phyloP scores from a whole-genome alignment of 2,888 invertebrate species.

The Tetragonisca angustula region DNA sequence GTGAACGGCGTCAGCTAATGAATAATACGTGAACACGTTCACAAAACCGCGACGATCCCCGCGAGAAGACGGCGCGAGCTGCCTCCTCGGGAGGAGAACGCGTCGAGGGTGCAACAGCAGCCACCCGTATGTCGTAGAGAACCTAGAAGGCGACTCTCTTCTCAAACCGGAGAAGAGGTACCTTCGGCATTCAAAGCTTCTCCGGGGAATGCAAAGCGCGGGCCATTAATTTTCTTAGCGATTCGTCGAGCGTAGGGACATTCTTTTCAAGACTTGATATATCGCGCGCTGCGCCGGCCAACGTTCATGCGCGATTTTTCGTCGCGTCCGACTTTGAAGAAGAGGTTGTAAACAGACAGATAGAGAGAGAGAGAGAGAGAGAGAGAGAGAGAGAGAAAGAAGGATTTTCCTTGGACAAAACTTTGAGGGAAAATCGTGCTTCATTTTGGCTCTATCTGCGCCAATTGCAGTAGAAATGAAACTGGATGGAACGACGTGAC shows the following conservation, averaged over 20 bases:
- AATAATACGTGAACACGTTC: conserved; percentile 51
- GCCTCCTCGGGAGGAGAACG: not conserved
- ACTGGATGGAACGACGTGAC: too few relatives aligned
- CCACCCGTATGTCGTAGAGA: not conserved
- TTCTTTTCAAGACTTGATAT: conserved; percentile 67
- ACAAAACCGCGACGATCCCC: conserved; percentile 45
- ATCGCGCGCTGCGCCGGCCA: conserved; percentile 52
- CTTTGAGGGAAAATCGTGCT: too few relatives aligned
- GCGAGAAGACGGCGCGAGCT: conserved; percentile 13
- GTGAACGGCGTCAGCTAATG: conserved; percentile 43
- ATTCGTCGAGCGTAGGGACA: conserved; percentile 70
- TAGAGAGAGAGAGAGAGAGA: too few relatives aligned
- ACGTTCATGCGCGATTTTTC: conserved; percentile 55
- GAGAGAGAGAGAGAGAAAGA: too few relatives aligned
- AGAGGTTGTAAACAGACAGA: not conserved
- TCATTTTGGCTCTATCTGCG: too few relatives aligned
- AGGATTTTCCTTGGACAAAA: too few relatives aligned
- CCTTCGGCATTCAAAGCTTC: conserved; percentile 68
- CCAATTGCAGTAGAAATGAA: too few relatives aligned
- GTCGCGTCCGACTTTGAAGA: conserved; percentile 12
- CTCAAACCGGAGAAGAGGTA: conserved; percentile 8
- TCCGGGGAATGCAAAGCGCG: conserved; percentile 69
- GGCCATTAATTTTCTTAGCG: conserved; percentile 72
- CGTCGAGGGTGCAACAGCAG: not conserved
- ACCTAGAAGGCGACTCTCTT: conserved; percentile 48